These are phyloP conservation scores for Choristoneura fumiferana DNA, from an alignment of 1,140 invertebrate genomes.

Conservation along the genomic window DNA sequence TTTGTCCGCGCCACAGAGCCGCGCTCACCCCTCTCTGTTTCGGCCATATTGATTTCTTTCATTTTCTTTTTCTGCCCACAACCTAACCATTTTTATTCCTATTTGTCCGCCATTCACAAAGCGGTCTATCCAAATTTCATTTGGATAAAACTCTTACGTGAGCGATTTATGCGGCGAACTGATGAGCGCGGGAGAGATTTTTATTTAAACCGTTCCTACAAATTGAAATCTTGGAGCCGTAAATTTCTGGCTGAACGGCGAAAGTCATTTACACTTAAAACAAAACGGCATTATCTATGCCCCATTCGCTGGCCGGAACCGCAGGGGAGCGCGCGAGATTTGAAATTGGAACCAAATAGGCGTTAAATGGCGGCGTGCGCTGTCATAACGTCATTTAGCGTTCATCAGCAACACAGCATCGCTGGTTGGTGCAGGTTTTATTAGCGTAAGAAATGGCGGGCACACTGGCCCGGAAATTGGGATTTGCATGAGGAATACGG, in stretches of 20 bases:
- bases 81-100: conserved; percentile 54
- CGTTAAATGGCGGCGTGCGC: conserved; percentile 77
- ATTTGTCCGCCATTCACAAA: conserved; percentile 48
- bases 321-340: conserved; percentile 68
- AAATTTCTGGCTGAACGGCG: conserved; percentile 18
- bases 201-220: conserved; percentile 39
- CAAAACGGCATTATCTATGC: conserved; percentile 70
- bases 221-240: conserved; percentile 23
- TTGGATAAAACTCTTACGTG: conserved; percentile 46
- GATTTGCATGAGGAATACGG: conserved; percentile 69
- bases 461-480: conserved; percentile 70
- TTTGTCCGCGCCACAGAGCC: background rate
- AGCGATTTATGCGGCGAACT: conserved; percentile 42
- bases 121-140: conserved; percentile 58
- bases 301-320: conserved; percentile 59
- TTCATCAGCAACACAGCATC: conserved; percentile 76
- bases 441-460: conserved; percentile 76
- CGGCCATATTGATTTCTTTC: conserved; percentile 56
- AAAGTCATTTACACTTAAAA: conserved; percentile 37
- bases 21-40: conserved; percentile 34
- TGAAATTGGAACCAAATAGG: conserved; percentile 78
- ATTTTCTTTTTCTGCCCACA: conserved; percentile 55
- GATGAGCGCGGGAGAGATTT: conserved; percentile 25
- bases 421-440: conserved; percentile 74
- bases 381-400: conserved; percentile 76